Evolutionary conservation across 2,888 invertebrate genomes (phyloP), one percentile per base, ranked within the genome.

Genomic region (Eupithecia abbreviata): DNA sequence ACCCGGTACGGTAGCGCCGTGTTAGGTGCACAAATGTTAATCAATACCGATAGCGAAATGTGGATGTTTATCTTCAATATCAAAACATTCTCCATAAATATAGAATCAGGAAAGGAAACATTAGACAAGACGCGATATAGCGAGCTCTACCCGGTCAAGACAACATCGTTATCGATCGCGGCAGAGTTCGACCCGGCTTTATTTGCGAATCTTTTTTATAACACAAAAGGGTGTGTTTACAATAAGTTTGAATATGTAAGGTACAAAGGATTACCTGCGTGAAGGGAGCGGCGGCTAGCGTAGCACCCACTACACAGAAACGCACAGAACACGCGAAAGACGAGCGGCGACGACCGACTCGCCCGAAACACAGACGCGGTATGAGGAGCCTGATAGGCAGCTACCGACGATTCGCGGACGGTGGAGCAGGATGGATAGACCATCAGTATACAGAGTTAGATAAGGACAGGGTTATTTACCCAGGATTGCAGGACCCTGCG

Each of bases 121-220:
- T 84, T 82, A 86, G 85, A 86, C 84, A 81, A 83, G 84, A 84
- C 80, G 80, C 84, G 85, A 88, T 87, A 87, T 82, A 84, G 86
- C 86, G 87, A 84, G 85, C 85, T 85, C 86, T 86, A 87, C 84
- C 85, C 87, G 85, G 87, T 83, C 87, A 89, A 88, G 92, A 92
- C 92, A 92, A 93, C 92, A 92, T 93, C 91, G 90, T 91, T 94
- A 95, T 95, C 92, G 94, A 95, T 94, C 94, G 94, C 80, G 81
- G 87, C 82, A 88, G 89, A 89, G 90, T 88, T 90, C 86, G 86
- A 85, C 84, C 88, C 91, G 90, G 90, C 85, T 82, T 84, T 84
- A 81, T 84, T 89, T 77, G 87, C 89, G 79, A 83, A 84, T 80
- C 70, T 55, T 70, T 85, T 88, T 89, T 84, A 80, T 91, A 85